phyloP scores from a whole-genome alignment of 2,888 invertebrate species.

The Anoncus sp. region DNA sequence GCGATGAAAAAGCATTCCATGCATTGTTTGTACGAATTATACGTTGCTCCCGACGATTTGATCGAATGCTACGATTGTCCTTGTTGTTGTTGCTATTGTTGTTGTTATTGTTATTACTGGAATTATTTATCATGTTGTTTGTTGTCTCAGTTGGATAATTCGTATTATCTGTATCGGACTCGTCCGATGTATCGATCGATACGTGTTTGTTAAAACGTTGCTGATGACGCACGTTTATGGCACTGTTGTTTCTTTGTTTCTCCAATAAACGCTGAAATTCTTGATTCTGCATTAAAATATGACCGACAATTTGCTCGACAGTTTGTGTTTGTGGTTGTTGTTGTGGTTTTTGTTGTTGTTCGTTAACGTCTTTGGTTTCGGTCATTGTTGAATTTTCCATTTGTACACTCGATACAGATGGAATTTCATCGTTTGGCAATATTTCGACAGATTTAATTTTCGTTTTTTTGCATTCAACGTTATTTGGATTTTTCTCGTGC shows the following conservation, averaged over 20 bases:
- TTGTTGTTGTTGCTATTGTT: slow-evolving; percentile 68
- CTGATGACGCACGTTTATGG: slow-evolving; percentile 85
- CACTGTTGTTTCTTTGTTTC: slow-evolving; percentile 87
- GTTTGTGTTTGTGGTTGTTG: slow-evolving; percentile 82
- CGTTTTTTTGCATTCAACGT: slow-evolving; percentile 26
- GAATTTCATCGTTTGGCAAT: slow-evolving; percentile 19
- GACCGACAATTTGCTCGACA: slow-evolving; percentile 91
- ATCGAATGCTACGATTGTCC: slow-evolving; percentile 64
- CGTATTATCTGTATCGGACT: slow-evolving; percentile 79
- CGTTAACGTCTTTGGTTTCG: slow-evolving; percentile 74
- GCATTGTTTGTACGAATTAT: slow-evolving; percentile 76
- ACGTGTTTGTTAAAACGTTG: slow-evolving; percentile 85
- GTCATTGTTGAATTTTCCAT: slow-evolving; percentile 46
- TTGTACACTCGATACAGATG: slow-evolving; percentile 35
- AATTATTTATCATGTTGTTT: slow-evolving; percentile 56
- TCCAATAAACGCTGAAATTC: slow-evolving; percentile 92
- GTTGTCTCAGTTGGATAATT: slow-evolving; percentile 67
- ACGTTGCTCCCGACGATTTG: slow-evolving; percentile 73
- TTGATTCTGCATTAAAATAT: slow-evolving; percentile 92
- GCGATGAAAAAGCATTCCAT: slow-evolving; percentile 75
- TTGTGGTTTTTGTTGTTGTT: slow-evolving; percentile 53
- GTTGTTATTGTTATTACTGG: slow-evolving; percentile 65
- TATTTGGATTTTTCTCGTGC: slow-evolving; percentile 67
- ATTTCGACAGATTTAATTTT: background rate
- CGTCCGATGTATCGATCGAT: slow-evolving; percentile 84